These are phyloP conservation scores for Drosophila nigritarsus DNA, from an alignment of 2,888 invertebrate genomes.

Conservation along the genomic window DNA sequence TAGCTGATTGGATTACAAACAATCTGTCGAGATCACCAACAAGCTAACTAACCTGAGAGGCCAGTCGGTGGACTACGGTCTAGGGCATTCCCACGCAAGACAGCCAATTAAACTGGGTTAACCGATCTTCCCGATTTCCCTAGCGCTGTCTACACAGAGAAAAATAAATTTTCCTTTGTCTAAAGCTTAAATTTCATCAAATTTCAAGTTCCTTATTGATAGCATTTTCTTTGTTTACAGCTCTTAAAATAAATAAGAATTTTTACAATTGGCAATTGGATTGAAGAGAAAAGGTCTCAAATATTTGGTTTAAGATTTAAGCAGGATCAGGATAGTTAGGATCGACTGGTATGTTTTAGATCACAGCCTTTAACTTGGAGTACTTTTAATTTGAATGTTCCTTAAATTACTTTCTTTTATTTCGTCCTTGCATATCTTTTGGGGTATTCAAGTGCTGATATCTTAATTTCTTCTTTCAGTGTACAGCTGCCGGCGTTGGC, in stretches of 20 bases:
- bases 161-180: background rate
- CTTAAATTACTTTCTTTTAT: background rate
- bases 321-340: background rate
- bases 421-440: background rate
- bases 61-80: constrained; percentile 25
- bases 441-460: background rate
- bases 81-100: constrained; percentile 71
- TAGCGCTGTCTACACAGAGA: constrained; percentile 6
- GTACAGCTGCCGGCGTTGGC: constrained; percentile 30
- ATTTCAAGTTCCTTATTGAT: background rate
- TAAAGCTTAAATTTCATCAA: background rate
- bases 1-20: constrained; percentile 60
- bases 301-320: background rate
- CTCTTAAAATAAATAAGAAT: background rate
- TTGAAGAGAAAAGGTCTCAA: background rate
- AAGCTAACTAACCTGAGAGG: constrained; percentile 15
- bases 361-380: background rate
- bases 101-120: constrained; percentile 66
- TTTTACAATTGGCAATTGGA: background rate
- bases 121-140: constrained; percentile 45
- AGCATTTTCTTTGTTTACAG: background rate
- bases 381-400: background rate
- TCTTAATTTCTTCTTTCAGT: background rate
- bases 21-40: constrained; percentile 16
- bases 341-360: background rate